These are phyloP conservation scores for Archilochus colubris DNA, from an alignment of 2,113 vertebrate species.

Conservation along the genomic window DNA sequence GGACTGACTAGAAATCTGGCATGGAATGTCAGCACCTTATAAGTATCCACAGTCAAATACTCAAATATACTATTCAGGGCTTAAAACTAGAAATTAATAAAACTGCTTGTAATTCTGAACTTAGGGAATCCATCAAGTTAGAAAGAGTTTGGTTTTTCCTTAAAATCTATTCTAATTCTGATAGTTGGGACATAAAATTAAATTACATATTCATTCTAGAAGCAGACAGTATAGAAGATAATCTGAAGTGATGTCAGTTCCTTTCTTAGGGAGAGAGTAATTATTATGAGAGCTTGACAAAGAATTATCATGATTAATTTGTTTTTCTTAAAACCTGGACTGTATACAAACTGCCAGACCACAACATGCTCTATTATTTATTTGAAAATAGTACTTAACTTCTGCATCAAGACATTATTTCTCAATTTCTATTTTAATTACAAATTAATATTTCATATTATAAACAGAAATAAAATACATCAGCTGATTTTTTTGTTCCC, in stretches of 20 bases:
- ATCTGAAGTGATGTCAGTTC: not conserved
- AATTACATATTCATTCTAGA: not conserved
- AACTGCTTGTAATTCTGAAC: not conserved
- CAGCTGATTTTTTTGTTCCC: not conserved
- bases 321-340: conserved; percentile 5
- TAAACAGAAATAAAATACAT: not conserved
- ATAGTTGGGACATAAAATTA: not conserved
- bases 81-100: not conserved
- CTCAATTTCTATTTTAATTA: not conserved
- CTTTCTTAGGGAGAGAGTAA: not conserved
- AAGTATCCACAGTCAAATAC: not conserved
- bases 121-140: not conserved
- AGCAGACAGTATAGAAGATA: not conserved
- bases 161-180: not conserved
- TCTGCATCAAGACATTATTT: not conserved
- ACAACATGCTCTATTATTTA: not conserved
- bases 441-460: conserved; percentile 9
- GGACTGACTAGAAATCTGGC: not conserved
- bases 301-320: not conserved
- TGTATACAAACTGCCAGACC: not conserved
- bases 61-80: rapidly evolving
- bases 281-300: not conserved
- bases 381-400: conserved; percentile 18
- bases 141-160: not conserved
- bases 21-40: not conserved